phyloP scores from a whole-genome alignment of 2,797 vertebrate species.

The Sebastes kiyomatsui region DNA sequence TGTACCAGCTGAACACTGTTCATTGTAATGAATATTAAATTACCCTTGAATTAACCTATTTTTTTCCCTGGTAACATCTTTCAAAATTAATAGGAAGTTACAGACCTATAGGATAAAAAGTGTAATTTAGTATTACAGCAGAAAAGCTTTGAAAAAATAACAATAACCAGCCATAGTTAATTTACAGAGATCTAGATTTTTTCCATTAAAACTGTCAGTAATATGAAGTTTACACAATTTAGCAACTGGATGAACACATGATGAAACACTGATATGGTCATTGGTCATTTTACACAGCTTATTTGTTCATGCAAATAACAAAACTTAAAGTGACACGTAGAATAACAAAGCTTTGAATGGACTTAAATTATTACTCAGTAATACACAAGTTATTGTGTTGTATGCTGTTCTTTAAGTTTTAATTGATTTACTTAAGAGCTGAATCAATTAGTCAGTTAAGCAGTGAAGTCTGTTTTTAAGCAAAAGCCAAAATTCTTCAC shows the following conservation, averaged over 20 bases:
- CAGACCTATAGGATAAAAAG: background rate
- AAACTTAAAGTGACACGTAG: background rate
- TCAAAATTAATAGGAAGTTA: background rate
- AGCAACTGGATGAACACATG: background rate
- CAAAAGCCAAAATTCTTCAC: background rate
- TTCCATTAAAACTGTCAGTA: background rate
- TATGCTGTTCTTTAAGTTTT: background rate
- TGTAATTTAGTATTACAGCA: background rate
- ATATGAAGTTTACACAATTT: background rate
- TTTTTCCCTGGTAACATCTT: background rate
- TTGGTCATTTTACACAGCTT: background rate
- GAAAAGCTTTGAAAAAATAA: background rate
- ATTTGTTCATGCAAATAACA: background rate
- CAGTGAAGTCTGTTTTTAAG: background rate
- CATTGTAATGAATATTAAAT: background rate
- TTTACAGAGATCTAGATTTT: background rate
- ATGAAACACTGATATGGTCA: background rate
- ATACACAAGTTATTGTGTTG: background rate
- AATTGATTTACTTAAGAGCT: background rate
- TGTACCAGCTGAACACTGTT: background rate
- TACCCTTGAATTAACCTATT: accelerated
- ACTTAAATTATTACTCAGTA: background rate
- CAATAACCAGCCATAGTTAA: background rate
- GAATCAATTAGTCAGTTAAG: background rate
- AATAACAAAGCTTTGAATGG: background rate